Evolutionary conservation across 2,888 invertebrate genomes (phyloP).

Genomic region (Agonopterix arenella): DNA sequence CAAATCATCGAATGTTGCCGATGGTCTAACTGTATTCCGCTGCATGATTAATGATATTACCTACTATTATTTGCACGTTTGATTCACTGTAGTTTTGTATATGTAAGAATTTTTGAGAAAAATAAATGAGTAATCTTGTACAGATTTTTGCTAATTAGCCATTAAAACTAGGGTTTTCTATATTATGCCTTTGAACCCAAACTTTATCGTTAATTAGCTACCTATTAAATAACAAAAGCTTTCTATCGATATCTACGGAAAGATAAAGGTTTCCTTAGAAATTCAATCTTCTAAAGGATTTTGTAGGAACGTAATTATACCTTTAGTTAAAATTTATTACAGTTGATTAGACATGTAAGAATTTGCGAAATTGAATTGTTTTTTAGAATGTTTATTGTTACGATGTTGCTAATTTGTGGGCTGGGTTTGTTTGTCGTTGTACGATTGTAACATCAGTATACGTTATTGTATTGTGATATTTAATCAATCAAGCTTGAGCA

Average conservation of each 20-base stretch:
- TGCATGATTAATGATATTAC: constrained; percentile 45
- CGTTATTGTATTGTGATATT: no score
- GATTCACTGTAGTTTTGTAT: constrained; percentile 40
- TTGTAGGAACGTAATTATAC: constrained; percentile 3
- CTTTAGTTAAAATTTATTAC: constrained; percentile 1
- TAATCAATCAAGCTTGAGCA: no score
- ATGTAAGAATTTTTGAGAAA: background rate
- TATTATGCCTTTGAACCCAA: constrained; percentile 11
- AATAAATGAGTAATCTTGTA: no score
- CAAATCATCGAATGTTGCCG: constrained; percentile 57
- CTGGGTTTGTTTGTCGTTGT: background rate
- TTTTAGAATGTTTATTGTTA: constrained; percentile 16
- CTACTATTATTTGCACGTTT: constrained; percentile 41
- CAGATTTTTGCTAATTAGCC: no score
- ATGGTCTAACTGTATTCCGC: constrained; percentile 47
- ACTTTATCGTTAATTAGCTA: background rate
- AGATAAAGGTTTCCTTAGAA: constrained; percentile 3
- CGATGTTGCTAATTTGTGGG: constrained; percentile 12
- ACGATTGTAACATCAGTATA: no score
- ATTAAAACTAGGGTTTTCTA: no score
- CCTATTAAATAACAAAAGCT: background rate
- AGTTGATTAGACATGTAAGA: constrained; percentile 31
- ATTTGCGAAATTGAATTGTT: constrained; percentile 59
- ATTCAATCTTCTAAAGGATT: constrained; percentile 2
- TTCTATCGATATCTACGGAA: constrained; percentile 4